Evolutionary conservation across 2,797 vertebrate genomes (phyloP), one percentile per base, ranked within the genome.

Genomic region (Leucoraja ocellata): DNA sequence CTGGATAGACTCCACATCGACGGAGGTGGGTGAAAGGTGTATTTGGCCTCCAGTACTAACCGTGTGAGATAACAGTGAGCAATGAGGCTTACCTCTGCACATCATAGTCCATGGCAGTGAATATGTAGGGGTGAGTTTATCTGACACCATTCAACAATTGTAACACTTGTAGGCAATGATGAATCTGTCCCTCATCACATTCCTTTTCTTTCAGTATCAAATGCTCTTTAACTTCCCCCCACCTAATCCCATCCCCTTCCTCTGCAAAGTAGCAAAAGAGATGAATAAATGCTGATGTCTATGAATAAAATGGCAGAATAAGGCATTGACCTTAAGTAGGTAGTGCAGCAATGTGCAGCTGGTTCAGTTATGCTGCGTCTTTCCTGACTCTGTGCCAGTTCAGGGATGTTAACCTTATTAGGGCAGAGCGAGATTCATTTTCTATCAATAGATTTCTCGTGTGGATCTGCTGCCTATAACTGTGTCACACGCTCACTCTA

Each of bases 391-490:
- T 6, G 16, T 61, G 84, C 84, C 84, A 88, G 61, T 32, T 13
- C 46, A 54, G 39, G 54, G 65, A 23, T 74, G 39, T 74, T 91
- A 54, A 36, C 90, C 90, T 74, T 73, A 74, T 91, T 4, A 74
- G 90, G 90, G 71, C 90, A 91, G 36, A 36, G 86, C 46, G 7
- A 32, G 84, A 88, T 65, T n/a, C 84, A n/a, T 63, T 88, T 84
- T 88, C 84, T 88, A 88, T 88, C 61, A 88, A 88, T 88, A 88
- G 84, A 65, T 63, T 65, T 28, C 61, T 61, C 61, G 65, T 68
- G 84, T 88, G 84, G n/a, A 65, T 88, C 8, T 74, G 68, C 68
- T 73, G 21, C 90, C 90, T 91, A 91, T 91, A 91, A 91, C 90
- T 91, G 90, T 74, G 46, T 74, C 90, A 74, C 36, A 74, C 90